Conservation (phyloP, 2,113 vertebrate species). For the Hippocampus guttulatus region DNA sequence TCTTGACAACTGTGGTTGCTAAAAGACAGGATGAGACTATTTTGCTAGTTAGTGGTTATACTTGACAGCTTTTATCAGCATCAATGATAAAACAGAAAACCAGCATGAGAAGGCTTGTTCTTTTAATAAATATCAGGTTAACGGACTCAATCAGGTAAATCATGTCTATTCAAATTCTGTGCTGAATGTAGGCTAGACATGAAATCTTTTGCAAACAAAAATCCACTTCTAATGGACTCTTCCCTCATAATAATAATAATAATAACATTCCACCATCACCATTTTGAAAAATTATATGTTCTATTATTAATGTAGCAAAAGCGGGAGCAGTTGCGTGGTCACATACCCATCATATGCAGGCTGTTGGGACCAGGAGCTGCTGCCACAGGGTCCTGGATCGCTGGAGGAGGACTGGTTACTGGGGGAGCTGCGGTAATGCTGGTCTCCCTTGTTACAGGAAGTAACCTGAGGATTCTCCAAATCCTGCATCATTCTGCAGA, state of each 20-base stretch:
- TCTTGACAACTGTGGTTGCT: background rate
- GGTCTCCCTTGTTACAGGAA: slow-evolving; percentile 67
- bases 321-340: background rate
- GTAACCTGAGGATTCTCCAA: slow-evolving; percentile 57
- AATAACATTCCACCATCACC: background rate
- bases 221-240: no score
- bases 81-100: no score
- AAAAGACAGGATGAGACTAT: background rate
- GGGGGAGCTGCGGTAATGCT: slow-evolving; percentile 88
- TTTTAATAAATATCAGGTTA: no score
- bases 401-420: slow-evolving; percentile 98
- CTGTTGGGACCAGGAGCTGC: slow-evolving; percentile 88
- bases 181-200: no score
- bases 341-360: slow-evolving; percentile 86
- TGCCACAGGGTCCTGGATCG: slow-evolving; percentile 87
- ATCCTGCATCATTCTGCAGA: slow-evolving; percentile 55
- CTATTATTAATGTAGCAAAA: slow-evolving; percentile 23
- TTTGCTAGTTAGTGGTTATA: background rate
- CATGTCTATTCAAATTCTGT: slow-evolving; percentile 49
- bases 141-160: slow-evolving; percentile 18
- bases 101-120: no score
- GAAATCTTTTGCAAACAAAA: no score
- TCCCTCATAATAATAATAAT: no score
- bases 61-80: background rate
- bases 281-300: slow-evolving; percentile 48